Conservation (phyloP, 2,113 vertebrate genomes). For the Colius striatus region DNA sequence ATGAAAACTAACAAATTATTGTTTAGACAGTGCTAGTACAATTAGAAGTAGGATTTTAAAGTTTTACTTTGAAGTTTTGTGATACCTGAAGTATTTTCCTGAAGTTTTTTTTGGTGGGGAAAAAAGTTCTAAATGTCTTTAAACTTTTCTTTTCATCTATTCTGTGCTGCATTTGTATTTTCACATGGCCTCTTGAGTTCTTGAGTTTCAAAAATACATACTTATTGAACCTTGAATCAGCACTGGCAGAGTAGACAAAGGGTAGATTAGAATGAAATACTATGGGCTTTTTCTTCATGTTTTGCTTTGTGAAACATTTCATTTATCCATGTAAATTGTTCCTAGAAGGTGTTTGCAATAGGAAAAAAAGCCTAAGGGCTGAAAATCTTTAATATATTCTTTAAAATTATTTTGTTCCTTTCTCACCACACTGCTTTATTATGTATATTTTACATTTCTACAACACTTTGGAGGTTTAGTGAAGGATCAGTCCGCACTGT, state of each 20-base stretch:
- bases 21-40: neutral
- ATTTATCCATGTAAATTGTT: neutral
- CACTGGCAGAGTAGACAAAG: neutral
- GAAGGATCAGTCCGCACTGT: neutral
- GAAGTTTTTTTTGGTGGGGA: neutral
- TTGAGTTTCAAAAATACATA: neutral
- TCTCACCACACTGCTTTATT: neutral
- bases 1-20: conserved; percentile 22
- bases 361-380: neutral
- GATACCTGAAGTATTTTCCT: neutral
- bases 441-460: neutral
- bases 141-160: neutral
- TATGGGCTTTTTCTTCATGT: neutral
- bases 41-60: neutral
- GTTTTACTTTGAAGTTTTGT: neutral
- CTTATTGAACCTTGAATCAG: neutral
- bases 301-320: neutral
- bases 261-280: neutral
- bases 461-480: neutral
- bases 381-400: neutral
- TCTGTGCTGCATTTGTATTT: neutral
- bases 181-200: neutral
- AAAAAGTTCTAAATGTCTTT: neutral
- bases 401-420: neutral
- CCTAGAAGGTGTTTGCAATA: neutral